A percentile compares a stretch with the other conserved stretches of the same genome.
Evolutionary conservation across 35 echinoderm and acorn worm genomes (phyloP).

Genomic region (Nesometra sesokonis): DNA sequence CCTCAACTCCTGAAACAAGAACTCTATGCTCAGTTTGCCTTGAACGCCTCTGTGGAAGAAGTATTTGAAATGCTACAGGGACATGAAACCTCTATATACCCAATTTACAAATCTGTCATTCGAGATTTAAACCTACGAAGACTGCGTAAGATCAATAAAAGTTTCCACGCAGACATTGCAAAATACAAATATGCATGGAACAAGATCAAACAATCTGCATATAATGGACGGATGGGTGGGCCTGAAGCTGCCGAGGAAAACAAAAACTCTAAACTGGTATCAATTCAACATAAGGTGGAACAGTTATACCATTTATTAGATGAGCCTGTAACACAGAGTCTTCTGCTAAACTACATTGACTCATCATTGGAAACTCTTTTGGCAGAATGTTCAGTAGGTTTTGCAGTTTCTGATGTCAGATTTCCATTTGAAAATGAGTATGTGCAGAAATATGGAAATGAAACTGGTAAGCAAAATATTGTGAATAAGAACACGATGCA

Average conservation of each 20-base stretch:
- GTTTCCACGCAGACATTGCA: not conserved
- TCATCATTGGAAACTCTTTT: not conserved
- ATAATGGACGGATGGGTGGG: not conserved
- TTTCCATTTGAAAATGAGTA: not conserved
- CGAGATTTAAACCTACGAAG: not conserved
- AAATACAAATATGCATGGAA: not conserved
- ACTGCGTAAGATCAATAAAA: not conserved
- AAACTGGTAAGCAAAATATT: not conserved
- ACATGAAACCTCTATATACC: not conserved
- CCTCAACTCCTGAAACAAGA: not conserved
- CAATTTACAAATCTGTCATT: not conserved
- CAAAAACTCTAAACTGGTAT: not conserved
- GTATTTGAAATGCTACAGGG: not conserved
- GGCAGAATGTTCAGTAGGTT: not conserved
- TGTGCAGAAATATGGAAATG: not conserved
- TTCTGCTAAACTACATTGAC: not conserved
- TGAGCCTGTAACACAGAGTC: not conserved
- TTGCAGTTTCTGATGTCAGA: not conserved
- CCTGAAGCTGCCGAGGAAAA: not conserved
- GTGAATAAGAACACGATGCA: too few species aligned
- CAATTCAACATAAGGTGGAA: not conserved
- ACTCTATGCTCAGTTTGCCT: not conserved
- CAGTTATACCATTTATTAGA: not conserved
- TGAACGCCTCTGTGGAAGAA: not conserved
- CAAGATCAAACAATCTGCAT: not conserved